Evolutionary conservation across 2,888 invertebrate genomes (phyloP).

Genomic region (Acleris sparsana): DNA sequence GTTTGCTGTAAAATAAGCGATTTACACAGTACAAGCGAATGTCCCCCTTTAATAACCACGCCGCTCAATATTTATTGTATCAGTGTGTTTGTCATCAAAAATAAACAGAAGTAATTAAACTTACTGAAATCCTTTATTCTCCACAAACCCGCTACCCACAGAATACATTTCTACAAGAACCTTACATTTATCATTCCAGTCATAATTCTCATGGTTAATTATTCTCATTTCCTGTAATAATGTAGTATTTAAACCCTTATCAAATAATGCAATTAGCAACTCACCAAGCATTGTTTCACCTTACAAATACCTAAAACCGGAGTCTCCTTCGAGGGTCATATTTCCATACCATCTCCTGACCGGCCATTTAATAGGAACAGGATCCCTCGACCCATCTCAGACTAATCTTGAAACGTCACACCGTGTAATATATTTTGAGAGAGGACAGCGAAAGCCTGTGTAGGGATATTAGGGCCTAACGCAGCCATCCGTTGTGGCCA

Average conservation of each 20-base stretch:
- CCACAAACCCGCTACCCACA: background rate
- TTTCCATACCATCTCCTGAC: conserved; percentile 1
- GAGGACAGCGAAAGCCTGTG: conserved; percentile 33
- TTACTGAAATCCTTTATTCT: too few species aligned
- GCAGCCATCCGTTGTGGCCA: conserved; percentile 18
- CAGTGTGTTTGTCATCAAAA: too few species aligned
- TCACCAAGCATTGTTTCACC: conserved; percentile 21
- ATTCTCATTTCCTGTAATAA: background rate
- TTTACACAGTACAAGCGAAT: too few species aligned
- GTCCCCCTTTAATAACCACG: too few species aligned
- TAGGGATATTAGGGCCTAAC: conserved; percentile 8
- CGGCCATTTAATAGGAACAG: conserved; percentile 25
- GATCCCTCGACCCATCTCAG: conserved; percentile 37
- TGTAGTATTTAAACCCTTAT: background rate
- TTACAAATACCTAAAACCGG: background rate
- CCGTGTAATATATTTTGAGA: conserved; percentile 34
- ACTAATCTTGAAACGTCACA: conserved; percentile 37
- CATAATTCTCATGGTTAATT: background rate
- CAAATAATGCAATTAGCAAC: conserved; percentile 28
- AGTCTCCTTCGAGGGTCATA: conserved; percentile 9
- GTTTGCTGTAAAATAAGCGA: too few species aligned
- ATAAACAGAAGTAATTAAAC: too few species aligned
- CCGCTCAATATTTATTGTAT: too few species aligned
- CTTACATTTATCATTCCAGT: background rate
- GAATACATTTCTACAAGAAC: background rate